Base-by-base conservation (phyloP, 2,113 vertebrate species). In the Spea bombifrons region DNA sequence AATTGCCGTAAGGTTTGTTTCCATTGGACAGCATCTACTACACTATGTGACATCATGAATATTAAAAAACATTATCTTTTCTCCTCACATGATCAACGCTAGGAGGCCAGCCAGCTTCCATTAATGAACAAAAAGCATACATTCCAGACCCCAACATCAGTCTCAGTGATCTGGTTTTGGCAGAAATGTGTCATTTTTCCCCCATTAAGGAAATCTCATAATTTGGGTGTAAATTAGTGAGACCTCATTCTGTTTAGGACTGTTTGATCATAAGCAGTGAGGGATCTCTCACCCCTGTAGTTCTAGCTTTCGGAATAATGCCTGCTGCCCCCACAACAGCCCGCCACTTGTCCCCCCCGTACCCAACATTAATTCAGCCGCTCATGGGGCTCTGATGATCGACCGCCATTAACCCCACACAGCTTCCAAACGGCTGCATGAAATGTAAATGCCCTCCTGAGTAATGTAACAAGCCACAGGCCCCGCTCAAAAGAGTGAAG, bases 391-490 rank as follows among this genome's bases (percentile, higher is more conserved):
- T 16, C 43, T 43, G 52, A 4, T n/a, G 46, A 71, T 74, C 71
- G 74, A 57, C 78, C 45, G 45, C 71, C 64, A 80, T 80, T 80
- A 74, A 74, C 78, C 52, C 68, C 64, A 6, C 45, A 8, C 63
- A 2, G 50, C 30, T 45, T 80, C 63, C 53, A 73, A 73, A 69
- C n/a, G 45, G n/a, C 75, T 69, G 53, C 16, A 30, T 64, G 6
- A 15, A 64, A 30, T 30, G 30, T 30, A 30, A 30, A 71, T 80
- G 71, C 78, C n/a, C 78, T 80, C 71, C 74, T 52, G 74, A 57
- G 78, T 80, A 71, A 61, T 74, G 68, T 67, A 50, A 59, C 50
- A 73, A 73, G 64, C 78, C 71, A 68, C 52, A 16, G 70, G 71
- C 71, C 3, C 46, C n/a, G 66, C 65, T 48, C 44, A 53, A 61